A percentile compares a stretch with the other conserved stretches of the same genome.
Conservation (phyloP, 2,113 vertebrate genomes). For the Zosterops lateralis region DNA sequence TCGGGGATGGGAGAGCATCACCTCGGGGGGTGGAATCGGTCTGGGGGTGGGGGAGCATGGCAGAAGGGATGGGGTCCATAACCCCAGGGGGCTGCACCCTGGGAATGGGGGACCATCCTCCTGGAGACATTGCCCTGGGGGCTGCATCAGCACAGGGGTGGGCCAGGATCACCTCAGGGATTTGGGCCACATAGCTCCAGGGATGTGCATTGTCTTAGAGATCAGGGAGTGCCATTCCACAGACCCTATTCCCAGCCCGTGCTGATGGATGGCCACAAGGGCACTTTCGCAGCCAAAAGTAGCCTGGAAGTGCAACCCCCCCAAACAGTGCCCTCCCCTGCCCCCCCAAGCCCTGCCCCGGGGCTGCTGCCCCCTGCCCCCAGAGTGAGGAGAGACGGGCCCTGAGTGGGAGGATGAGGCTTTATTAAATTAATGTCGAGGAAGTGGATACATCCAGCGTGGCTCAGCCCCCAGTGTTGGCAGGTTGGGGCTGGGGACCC, state of each 20-base stretch:
- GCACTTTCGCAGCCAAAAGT: no score
- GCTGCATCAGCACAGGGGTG: not conserved
- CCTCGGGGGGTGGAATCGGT: rapidly evolving
- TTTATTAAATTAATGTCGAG: slow-evolving; percentile 44
- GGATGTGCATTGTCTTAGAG: no score
- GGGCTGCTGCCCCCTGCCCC: not conserved
- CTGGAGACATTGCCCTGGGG: not conserved
- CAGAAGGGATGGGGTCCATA: no score
- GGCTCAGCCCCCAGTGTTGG: not conserved
- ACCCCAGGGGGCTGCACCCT: not conserved
- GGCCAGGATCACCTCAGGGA: no score
- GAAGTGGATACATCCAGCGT: not conserved
- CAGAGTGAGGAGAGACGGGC: not conserved
- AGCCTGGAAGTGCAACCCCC: not conserved
- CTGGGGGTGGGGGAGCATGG: rapidly evolving
- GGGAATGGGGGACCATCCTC: no score
- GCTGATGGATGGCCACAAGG: not conserved
- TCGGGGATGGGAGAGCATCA: not conserved
- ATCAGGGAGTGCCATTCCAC: rapidly evolving
- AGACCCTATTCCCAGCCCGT: rapidly evolving
- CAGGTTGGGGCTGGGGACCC: rapidly evolving
- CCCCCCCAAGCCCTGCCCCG: not conserved
- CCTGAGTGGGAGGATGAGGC: not conserved
- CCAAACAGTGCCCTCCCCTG: not conserved
- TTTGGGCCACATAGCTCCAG: rapidly evolving